phyloP scores from a whole-genome alignment of 2,797 vertebrate species.

The Oryzias sinensis region DNA sequence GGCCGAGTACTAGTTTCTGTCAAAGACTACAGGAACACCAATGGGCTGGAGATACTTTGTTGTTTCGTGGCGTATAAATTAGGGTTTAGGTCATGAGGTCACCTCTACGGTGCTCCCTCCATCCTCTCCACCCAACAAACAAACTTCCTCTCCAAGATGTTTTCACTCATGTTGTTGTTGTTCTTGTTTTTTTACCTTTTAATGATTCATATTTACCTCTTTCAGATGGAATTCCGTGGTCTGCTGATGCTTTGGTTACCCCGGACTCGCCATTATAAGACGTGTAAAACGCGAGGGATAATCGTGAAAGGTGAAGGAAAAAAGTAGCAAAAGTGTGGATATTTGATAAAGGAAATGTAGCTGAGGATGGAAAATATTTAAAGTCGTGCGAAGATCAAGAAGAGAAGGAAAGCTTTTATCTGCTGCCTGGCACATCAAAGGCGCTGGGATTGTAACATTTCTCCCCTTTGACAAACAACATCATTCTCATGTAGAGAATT shows the following conservation, averaged over 20 bases:
- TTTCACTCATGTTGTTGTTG: conserved; percentile 39
- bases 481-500: conserved; percentile 28
- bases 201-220: conserved; percentile 46
- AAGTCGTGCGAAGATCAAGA: conserved; percentile 7
- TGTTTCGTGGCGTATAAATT: conserved; percentile 45
- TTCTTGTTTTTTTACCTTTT: conserved; percentile 37
- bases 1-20: conserved; percentile 25
- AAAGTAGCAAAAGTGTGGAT: neutral
- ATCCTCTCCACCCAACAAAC: conserved; percentile 48
- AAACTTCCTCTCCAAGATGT: conserved; percentile 54
- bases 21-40: conserved; percentile 1
- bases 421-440: conserved; percentile 25
- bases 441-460: neutral
- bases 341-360: too few species aligned
- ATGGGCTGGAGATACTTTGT: conserved; percentile 16
- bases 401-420: conserved; percentile 19
- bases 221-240: conserved; percentile 26
- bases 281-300: too few species aligned
- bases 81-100: conserved; percentile 49
- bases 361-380: neutral
- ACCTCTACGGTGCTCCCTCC: conserved; percentile 48
- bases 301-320: too few species aligned
- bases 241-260: too few species aligned
- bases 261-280: too few species aligned
- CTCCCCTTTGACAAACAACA: conserved; percentile 7